Conservation (phyloP, 2,888 invertebrate genomes). For the Ctenicera cuprea region DNA sequence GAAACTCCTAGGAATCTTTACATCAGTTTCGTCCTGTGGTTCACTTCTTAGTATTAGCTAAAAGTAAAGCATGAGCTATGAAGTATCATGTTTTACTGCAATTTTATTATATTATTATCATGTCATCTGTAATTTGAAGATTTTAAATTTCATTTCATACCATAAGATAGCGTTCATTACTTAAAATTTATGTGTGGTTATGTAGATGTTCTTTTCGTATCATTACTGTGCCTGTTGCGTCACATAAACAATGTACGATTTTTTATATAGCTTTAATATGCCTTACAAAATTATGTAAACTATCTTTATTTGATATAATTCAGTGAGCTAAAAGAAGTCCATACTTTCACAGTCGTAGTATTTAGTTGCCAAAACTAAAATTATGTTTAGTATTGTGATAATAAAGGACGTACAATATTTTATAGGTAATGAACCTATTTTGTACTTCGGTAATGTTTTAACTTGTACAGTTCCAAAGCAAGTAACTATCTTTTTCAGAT, state of each 20-base stretch:
- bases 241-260: no score
- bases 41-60: constrained; percentile 34
- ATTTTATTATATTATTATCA: constrained; percentile 17
- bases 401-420: constrained; percentile 31
- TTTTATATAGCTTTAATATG: constrained; percentile 4
- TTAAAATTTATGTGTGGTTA: constrained; percentile 23
- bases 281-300: background rate
- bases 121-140: background rate
- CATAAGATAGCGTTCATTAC: constrained; percentile 36
- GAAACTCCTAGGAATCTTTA: no score
- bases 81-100: constrained; percentile 39
- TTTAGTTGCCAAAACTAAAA: constrained; percentile 8
- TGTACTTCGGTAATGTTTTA: background rate
- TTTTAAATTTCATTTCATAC: constrained; percentile 19
- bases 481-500: background rate
- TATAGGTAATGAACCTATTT: constrained; percentile 31
- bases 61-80: constrained; percentile 44
- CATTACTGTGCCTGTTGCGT: no score
- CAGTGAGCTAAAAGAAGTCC: background rate
- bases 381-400: constrained; percentile 35
- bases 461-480: background rate
- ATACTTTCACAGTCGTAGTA: background rate
- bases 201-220: constrained; percentile 2
- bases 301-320: background rate
- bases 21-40: background rate